Conservation (phyloP, 2,888 invertebrate species). For the Scaptomyza flava region DNA sequence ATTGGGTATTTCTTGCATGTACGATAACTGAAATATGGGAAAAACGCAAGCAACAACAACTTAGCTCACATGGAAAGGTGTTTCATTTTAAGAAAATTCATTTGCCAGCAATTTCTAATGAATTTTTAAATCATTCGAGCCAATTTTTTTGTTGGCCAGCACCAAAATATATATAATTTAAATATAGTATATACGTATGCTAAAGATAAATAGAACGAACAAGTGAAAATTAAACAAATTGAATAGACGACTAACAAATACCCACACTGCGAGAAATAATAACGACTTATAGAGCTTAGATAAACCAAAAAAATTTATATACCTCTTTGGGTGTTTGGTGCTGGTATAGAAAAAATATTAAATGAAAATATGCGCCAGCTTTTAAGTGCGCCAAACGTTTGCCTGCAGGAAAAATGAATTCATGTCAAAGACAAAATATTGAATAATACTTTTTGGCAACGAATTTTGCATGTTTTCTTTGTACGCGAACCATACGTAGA, state of each 20-base stretch:
- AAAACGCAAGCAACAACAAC: constrained; percentile 25
- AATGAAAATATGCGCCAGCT: constrained; percentile 58
- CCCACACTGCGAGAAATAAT: constrained; percentile 1
- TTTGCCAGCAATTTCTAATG: constrained; percentile 62
- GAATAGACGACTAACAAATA: constrained; percentile 24
- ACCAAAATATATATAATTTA: constrained; percentile 28
- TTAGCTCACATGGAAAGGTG: constrained; percentile 59
- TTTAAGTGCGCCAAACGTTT: constrained; percentile 69
- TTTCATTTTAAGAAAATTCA: constrained; percentile 62
- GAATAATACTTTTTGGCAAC: constrained; percentile 77
- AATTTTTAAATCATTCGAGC: constrained; percentile 53
- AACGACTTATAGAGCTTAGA: background rate
- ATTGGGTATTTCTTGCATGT: constrained; percentile 9
- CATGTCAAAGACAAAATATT: constrained; percentile 79
- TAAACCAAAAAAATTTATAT: background rate
- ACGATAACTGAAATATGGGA: constrained; percentile 26
- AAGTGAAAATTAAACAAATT: constrained; percentile 27
- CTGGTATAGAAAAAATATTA: constrained; percentile 50
- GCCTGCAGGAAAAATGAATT: constrained; percentile 74
- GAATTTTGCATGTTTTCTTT: constrained; percentile 51
- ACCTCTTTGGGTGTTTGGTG: background rate
- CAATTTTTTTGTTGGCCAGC: constrained; percentile 41
- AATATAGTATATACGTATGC: constrained; percentile 14
- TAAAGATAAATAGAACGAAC: constrained; percentile 19
- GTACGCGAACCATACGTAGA: constrained; percentile 35